These are phyloP conservation scores for Trimorus sp. DNA, from an alignment of 2,888 invertebrate species.

Conservation along the genomic window DNA sequence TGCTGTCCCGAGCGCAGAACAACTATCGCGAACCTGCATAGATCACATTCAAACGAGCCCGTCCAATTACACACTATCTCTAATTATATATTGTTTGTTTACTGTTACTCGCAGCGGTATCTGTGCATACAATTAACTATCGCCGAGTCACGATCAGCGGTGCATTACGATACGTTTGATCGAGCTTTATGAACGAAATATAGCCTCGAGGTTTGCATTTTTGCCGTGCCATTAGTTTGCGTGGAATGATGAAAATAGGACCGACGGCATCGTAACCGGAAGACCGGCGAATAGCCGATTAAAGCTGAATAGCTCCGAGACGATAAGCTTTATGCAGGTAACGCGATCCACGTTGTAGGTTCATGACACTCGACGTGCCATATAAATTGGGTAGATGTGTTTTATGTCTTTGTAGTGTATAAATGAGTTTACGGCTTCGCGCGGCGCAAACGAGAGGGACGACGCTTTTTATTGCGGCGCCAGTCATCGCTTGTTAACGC, in stretches of 20 bases:
- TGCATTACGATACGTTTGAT: conserved; percentile 13
- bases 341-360: conserved; percentile 52
- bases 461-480: conserved; percentile 72
- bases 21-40: no score
- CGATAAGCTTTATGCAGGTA: conserved; percentile 59
- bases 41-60: neutral
- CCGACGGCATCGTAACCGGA: conserved; percentile 48
- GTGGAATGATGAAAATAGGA: conserved; percentile 53
- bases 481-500: conserved; percentile 71
- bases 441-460: conserved; percentile 62
- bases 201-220: conserved; percentile 30
- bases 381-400: conserved; percentile 47
- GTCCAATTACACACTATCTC: neutral
- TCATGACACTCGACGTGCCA: conserved; percentile 39
- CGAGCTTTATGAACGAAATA: neutral
- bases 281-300: conserved; percentile 48
- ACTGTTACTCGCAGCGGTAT: neutral
- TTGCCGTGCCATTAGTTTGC: conserved; percentile 37
- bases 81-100: conserved; percentile 8
- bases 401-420: conserved; percentile 64
- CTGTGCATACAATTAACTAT: conserved; percentile 10
- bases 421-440: conserved; percentile 70
- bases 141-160: conserved; percentile 5
- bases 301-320: conserved; percentile 51
- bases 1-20: no score